These are phyloP conservation scores for Caloenas nicobarica DNA, from an alignment of 2,113 vertebrate species.

Conservation along the genomic window DNA sequence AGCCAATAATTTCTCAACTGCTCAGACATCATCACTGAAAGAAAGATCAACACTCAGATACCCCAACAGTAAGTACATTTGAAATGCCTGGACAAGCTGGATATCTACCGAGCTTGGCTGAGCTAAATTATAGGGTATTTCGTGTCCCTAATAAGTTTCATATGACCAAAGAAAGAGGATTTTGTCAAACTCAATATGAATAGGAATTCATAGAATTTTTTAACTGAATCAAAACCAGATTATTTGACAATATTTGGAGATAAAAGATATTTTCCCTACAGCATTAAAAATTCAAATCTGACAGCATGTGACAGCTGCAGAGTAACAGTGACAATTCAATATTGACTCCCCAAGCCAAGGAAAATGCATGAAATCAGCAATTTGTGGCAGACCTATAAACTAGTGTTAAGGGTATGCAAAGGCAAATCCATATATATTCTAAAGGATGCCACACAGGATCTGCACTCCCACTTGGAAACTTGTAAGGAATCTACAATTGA, in stretches of 20 bases:
- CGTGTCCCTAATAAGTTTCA: slow-evolving; percentile 6
- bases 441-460: not conserved
- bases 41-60: not conserved
- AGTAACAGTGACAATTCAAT: not conserved
- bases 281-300: not conserved
- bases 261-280: not conserved
- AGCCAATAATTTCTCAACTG: not conserved
- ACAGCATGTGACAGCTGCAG: not conserved
- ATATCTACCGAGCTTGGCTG: not conserved
- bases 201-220: not conserved
- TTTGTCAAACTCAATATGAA: slow-evolving; percentile 26
- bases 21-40: not conserved
- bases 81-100: not conserved
- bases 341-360: not conserved
- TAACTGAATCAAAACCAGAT: not conserved
- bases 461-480: not conserved
- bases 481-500: not conserved
- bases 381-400: not conserved
- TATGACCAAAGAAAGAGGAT: not conserved
- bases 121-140: slow-evolving; percentile 6
- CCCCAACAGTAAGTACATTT: not conserved
- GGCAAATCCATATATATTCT: not conserved
- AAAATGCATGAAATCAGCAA: not conserved
- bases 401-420: not conserved
- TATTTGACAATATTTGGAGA: not conserved